Base-by-base conservation (phyloP, 2,113 vertebrate genomes). In the Corythoichthys haematopterus region DNA sequence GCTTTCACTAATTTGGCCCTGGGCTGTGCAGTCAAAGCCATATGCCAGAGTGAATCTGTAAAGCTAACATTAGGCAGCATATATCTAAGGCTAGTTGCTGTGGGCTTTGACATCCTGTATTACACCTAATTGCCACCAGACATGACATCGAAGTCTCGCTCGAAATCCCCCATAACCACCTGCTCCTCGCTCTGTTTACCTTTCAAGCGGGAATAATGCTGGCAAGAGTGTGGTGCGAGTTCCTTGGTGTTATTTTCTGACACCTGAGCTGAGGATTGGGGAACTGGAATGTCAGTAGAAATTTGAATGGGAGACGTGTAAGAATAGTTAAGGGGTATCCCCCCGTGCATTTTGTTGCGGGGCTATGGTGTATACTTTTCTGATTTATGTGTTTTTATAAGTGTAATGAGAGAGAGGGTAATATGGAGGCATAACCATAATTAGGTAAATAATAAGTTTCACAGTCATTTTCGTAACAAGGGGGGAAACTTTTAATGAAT, bases 121-220 rank as follows among this genome's bases (percentile, higher is more conserved):
- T 91, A 90, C 85, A 88, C 89, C 84, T 91, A 91, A 92, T 90
- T 91, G 86, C 90, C 89, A 85, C 85, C 91, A 92, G 90, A 90
- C 81, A 83, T 84, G 80, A 76, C 83, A 82, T 78, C 79, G 46
- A 70, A 86, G 82, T 72, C 76, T 77, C 63, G n/a, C 66, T 62
- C 63, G 79, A 83, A 80, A 79, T 71, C 76, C 85, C 76, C 83
- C 70, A 20, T 81, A 85, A 79, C 85, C 88, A 92, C 90, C 91
- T 91, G 91, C 85, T 89, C 81, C 53, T 69, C 45, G 53, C 75
- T 70, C 64, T 89, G 84, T 89, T 88, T 86, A 82, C 76, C 70
- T 90, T 88, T 83, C 53, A 76, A 84, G 66, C 52, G 62, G 78
- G 82, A 87, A 91, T 87, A 86, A 85, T 77, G 84, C 78, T n/a